These are phyloP conservation scores for Percina caprodes DNA, from an alignment of 2,113 vertebrate species.

Conservation along the genomic window DNA sequence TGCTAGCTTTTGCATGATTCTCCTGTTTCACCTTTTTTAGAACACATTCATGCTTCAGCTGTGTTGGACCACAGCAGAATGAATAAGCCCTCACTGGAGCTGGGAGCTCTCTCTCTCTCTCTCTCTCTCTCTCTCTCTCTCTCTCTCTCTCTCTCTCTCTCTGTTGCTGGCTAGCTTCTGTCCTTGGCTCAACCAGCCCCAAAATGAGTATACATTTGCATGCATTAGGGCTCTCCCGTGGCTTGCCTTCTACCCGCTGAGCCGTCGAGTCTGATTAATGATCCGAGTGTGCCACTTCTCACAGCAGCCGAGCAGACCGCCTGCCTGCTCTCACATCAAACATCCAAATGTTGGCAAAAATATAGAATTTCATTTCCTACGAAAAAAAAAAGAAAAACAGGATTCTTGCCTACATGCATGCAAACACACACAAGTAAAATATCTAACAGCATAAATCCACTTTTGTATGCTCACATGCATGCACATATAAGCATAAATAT, in stretches of 20 bases:
- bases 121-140: conserved; percentile 33
- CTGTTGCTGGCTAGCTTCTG: conserved; percentile 64
- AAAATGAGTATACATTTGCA: conserved; percentile 84
- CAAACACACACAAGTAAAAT: not conserved
- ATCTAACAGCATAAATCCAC: not conserved
- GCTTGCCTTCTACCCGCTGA: conserved; percentile 80
- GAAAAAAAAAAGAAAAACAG: conserved; percentile 13
- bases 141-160: conserved; percentile 18
- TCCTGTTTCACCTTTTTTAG: conserved; percentile 44
- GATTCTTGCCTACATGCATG: not conserved
- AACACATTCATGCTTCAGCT: conserved; percentile 43
- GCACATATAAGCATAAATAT: not conserved
- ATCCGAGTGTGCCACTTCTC: conserved; percentile 77
- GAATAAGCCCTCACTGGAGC: conserved; percentile 14
- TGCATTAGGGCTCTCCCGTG: conserved; percentile 83
- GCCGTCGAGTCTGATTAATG: conserved; percentile 84
- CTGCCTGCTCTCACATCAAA: conserved; percentile 71
- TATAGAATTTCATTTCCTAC: conserved; percentile 30
- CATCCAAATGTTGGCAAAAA: conserved; percentile 53
- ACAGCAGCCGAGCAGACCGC: conserved; percentile 70
- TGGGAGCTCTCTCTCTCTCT: conserved; percentile 33
- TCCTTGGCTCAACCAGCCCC: conserved; percentile 82
- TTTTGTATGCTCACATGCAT: not conserved
- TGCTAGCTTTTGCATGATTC: conserved; percentile 24
- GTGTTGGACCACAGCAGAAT: conserved; percentile 35